Evolutionary conservation across 2,113 vertebrate species (phyloP).

Genomic region (Myiopsitta monachus): DNA sequence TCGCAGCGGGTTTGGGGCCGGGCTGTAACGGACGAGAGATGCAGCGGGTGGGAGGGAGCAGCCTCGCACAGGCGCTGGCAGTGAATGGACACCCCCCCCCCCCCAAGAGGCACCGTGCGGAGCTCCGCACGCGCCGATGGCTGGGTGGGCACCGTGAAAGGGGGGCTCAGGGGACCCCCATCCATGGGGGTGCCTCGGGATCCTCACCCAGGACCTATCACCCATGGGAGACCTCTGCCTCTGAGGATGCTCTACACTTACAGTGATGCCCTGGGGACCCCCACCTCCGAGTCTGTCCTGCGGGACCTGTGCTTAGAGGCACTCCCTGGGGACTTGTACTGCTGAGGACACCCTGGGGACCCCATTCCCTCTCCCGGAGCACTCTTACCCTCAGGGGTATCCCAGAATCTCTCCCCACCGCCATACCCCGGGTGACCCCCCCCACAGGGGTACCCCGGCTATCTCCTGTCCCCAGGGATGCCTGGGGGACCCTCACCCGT

Average conservation of each 20-base stretch:
- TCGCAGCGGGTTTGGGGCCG: not conserved
- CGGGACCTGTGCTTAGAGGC: not conserved
- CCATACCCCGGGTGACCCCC: too few species aligned
- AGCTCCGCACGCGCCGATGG: not conserved
- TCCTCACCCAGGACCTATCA: not conserved
- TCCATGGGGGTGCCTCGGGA: not conserved
- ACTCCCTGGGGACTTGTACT: not conserved
- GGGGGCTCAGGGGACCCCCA: not conserved
- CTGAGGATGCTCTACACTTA: not conserved
- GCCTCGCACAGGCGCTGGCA: not conserved
- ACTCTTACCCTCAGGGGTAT: not conserved
- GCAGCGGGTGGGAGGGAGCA: conserved; percentile 31
- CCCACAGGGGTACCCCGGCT: not conserved
- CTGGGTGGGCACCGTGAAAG: not conserved
- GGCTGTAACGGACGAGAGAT: not conserved
- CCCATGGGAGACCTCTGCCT: not conserved
- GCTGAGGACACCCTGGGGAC: not conserved
- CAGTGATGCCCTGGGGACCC: not conserved
- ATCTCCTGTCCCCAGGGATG: not conserved
- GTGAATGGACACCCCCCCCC: not conserved
- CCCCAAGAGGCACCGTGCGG: not conserved
- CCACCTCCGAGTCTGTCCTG: not conserved
- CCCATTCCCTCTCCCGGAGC: not conserved
- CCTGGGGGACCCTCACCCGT: too few species aligned
- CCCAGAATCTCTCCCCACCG: not conserved